Base-by-base conservation (phyloP, 1,140 invertebrate genomes). In the Zaprionus vittiger region DNA sequence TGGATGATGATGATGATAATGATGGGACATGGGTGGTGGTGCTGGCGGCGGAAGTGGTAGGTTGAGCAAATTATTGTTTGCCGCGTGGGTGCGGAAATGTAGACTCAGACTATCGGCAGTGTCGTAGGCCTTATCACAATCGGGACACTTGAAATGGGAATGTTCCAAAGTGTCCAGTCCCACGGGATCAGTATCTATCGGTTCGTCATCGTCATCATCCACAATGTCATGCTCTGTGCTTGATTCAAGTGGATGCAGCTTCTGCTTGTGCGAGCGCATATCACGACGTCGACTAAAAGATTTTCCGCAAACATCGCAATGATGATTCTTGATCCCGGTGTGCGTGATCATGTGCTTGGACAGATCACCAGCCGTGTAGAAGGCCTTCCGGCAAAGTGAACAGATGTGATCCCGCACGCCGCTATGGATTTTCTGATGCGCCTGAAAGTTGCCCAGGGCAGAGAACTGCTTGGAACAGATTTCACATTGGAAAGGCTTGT, bases 401-500 rank as follows among this genome's bases (percentile, higher is more conserved):
- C 96, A 97, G 3, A 95, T 93, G 93, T 95, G 94, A 92, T 95
- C 94, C 69, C 93, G 93, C 70, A 95, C 93, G 2, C 94, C 94
- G 6, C 93, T 93, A 49, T 95, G 94, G 60, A 94, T 94, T 85
- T 95, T 95, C 31, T 94, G 89, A 86, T 95, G 94, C 11, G 94
- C 93, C 62, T 94, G 93, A 72, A 95, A 94, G 86, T 95, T 95
- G 0, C 94, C 94, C 81, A 94, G 89, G 0, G 94, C 94, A 5
- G 94, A 94, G 81, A 95, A 95, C 76, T 93, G 94, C 86, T 95
- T 95, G 37, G 94, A 94, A 81, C 96, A 97, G 20, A 96, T 94
- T 89, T 97, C 96, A 93, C 97, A 98, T 64, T 97, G 95, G 87
- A 97, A 97, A 1, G 96, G 96, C 81, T 96, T 95, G 73, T 97